Evolutionary conservation across 2,113 vertebrate genomes (phyloP).

Genomic region (Odocoileus virginianus): DNA sequence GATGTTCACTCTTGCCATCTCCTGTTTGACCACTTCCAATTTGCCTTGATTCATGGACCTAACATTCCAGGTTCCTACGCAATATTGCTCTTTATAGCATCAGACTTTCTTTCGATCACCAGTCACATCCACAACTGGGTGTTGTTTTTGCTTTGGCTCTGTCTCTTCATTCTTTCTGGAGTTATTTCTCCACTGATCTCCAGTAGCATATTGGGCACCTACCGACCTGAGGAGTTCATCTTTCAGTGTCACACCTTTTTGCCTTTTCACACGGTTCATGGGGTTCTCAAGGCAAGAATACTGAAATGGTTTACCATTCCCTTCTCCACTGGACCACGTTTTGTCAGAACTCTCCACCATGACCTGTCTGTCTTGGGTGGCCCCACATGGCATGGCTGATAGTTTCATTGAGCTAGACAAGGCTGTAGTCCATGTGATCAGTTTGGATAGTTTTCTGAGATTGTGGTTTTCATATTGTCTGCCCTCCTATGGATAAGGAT

Average conservation of each 20-base stretch:
- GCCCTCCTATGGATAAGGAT: neutral
- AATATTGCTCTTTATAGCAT: neutral
- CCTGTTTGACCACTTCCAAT: neutral
- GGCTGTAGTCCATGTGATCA: neutral
- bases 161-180: neutral
- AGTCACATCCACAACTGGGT: neutral
- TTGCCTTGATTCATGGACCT: neutral
- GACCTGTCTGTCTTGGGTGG: neutral
- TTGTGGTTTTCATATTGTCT: neutral
- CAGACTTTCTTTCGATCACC: neutral
- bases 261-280: neutral
- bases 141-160: neutral
- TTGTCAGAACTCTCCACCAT: neutral
- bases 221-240: neutral
- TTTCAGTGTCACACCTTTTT: neutral
- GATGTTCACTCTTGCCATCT: neutral
- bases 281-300: neutral
- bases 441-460: neutral
- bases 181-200: neutral
- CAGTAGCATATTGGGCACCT: neutral
- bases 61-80: neutral
- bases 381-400: neutral
- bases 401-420: neutral
- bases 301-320: neutral
- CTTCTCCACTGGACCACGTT: neutral